phyloP scores from a whole-genome alignment of 2,113 vertebrate species.

The Catharus fuscescens region DNA sequence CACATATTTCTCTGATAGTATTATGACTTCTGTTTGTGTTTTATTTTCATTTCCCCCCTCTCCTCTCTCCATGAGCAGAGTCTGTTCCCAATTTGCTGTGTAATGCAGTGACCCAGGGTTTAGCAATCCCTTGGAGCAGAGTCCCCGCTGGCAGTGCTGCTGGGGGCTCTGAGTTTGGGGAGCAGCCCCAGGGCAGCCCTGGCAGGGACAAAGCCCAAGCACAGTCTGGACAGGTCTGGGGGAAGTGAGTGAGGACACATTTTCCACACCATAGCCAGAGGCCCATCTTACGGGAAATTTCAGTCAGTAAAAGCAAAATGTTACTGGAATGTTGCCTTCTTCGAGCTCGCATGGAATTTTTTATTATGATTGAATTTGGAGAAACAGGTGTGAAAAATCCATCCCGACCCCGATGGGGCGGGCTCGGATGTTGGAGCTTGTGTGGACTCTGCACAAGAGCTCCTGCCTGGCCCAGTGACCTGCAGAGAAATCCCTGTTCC shows the following conservation, averaged over 20 bases:
- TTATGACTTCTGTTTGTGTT: neutral
- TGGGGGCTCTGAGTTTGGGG: neutral
- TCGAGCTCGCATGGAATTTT: neutral
- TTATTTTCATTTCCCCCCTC: neutral
- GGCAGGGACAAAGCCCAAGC: neutral
- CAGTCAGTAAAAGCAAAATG: neutral
- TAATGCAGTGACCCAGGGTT: neutral
- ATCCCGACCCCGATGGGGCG: neutral
- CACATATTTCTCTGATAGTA: neutral
- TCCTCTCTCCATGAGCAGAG: neutral
- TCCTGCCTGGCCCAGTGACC: conserved; percentile 35
- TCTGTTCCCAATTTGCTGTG: neutral
- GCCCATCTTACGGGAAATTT: conserved; percentile 50
- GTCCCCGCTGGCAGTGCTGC: neutral
- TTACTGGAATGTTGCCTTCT: conserved; percentile 50
- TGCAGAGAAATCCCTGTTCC: neutral
- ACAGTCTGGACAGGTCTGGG: neutral
- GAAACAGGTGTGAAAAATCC: conserved; percentile 64
- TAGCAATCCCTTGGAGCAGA: neutral
- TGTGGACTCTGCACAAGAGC: neutral
- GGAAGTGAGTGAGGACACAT: conserved; percentile 46
- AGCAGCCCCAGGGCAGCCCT: neutral
- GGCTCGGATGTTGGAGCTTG: neutral
- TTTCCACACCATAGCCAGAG: conserved; percentile 53
- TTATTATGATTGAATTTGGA: conserved; percentile 46